Percentiles rank a stretch among this genome's conserved stretches.
Conservation (phyloP, 2,888 invertebrate genomes). For the Brachypterus glaber region DNA sequence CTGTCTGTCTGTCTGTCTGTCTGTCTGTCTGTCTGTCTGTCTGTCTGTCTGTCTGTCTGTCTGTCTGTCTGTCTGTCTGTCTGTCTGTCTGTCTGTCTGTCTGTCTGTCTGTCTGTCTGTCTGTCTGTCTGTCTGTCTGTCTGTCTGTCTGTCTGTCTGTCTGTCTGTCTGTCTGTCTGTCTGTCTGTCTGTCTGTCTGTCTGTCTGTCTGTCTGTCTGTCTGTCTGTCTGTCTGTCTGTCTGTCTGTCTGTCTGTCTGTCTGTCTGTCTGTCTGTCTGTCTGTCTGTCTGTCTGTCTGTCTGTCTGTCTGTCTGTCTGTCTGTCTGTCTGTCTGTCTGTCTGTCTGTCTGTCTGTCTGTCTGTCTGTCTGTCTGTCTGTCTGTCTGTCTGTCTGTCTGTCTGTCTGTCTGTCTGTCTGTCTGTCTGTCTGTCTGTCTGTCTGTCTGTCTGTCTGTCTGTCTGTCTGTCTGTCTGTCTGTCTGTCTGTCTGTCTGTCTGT, state of each 20-base stretch:
- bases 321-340: slow-evolving; percentile 13
- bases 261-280: slow-evolving; percentile 15
- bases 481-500: slow-evolving; percentile 14
- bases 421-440: slow-evolving; percentile 14
- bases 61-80: slow-evolving; percentile 2
- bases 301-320: slow-evolving; percentile 12
- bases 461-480: slow-evolving; percentile 13
- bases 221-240: slow-evolving; percentile 14
- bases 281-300: slow-evolving; percentile 13
- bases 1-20: slow-evolving; percentile 2
- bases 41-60: slow-evolving; percentile 2
- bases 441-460: slow-evolving; percentile 13
- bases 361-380: slow-evolving; percentile 15
- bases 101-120: slow-evolving; percentile 2
- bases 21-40: slow-evolving; percentile 2
- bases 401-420: slow-evolving; percentile 15
- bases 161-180: slow-evolving; percentile 6
- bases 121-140: slow-evolving; percentile 2
- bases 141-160: slow-evolving; percentile 2
- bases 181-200: slow-evolving; percentile 13
- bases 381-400: slow-evolving; percentile 14
- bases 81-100: slow-evolving; percentile 2
- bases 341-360: slow-evolving; percentile 14
- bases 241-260: slow-evolving; percentile 14
- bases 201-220: slow-evolving; percentile 13